A percentile compares a stretch with the other conserved stretches of the same genome.
phyloP scores from a whole-genome alignment of 2,113 vertebrate genomes.

The Indicator maculatus region DNA sequence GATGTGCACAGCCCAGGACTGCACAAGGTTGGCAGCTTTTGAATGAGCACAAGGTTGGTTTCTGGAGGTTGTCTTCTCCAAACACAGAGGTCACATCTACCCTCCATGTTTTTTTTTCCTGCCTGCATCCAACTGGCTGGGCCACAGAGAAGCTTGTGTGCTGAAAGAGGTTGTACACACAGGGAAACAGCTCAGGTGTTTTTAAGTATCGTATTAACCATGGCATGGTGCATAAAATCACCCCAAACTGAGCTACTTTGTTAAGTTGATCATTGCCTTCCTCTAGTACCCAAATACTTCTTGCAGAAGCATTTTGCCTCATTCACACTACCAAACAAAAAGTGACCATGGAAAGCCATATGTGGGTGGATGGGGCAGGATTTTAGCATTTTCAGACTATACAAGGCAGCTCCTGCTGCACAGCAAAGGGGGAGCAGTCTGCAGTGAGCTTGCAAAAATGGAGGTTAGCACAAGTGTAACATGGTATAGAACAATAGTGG shows the following conservation, averaged over 20 bases:
- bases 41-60: neutral
- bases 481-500: neutral
- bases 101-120: neutral
- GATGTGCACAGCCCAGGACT: neutral
- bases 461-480: neutral
- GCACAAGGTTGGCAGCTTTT: rapidly evolving
- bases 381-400: neutral
- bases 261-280: neutral
- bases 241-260: neutral
- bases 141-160: neutral
- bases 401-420: conserved; percentile 29
- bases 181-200: neutral
- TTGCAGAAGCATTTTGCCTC: neutral
- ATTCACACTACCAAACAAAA: rapidly evolving
- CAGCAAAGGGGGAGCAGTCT: neutral
- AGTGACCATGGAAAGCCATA: neutral
- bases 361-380: neutral
- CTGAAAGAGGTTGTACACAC: neutral
- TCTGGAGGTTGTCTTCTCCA: neutral
- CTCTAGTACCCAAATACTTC: neutral
- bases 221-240: neutral
- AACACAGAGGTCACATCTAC: neutral
- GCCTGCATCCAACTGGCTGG: neutral
- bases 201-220: neutral
- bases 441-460: conserved; percentile 8